Evolutionary conservation across 2,113 vertebrate species (phyloP).

Genomic region (Oceanites oceanicus): DNA sequence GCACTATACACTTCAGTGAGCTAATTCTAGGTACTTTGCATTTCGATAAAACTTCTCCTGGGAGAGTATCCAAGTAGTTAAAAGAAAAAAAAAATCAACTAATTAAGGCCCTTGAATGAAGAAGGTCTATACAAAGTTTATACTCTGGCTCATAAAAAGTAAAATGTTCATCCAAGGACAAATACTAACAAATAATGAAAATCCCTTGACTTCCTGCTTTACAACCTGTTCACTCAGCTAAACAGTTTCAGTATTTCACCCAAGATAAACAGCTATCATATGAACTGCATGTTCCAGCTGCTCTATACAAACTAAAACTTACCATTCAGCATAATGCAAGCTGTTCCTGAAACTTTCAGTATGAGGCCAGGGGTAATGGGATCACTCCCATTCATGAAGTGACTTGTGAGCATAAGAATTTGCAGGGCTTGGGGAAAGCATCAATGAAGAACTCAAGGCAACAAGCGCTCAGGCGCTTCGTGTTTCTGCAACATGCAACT

Average conservation of each 20-base stretch:
- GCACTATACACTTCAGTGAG: background rate
- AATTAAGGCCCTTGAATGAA: background rate
- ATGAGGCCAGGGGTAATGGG: background rate
- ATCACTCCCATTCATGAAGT: background rate
- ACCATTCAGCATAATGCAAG: background rate
- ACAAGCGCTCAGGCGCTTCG: fast-evolving
- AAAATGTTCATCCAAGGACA: background rate
- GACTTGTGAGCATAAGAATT: background rate
- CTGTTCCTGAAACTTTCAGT: background rate
- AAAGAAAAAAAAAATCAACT: background rate
- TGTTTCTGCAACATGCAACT: background rate
- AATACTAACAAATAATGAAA: background rate
- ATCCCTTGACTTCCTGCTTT: background rate
- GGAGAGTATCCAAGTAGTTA: background rate
- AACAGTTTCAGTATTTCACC: background rate
- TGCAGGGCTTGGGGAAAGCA: background rate
- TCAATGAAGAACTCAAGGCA: background rate
- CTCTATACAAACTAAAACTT: background rate
- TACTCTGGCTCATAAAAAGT: background rate
- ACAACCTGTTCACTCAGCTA: background rate
- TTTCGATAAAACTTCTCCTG: background rate
- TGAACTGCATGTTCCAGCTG: background rate
- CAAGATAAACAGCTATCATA: background rate
- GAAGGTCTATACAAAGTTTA: background rate
- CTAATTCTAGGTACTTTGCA: background rate